phyloP scores from a whole-genome alignment of 2,113 vertebrate species.

The Podarcis muralis region DNA sequence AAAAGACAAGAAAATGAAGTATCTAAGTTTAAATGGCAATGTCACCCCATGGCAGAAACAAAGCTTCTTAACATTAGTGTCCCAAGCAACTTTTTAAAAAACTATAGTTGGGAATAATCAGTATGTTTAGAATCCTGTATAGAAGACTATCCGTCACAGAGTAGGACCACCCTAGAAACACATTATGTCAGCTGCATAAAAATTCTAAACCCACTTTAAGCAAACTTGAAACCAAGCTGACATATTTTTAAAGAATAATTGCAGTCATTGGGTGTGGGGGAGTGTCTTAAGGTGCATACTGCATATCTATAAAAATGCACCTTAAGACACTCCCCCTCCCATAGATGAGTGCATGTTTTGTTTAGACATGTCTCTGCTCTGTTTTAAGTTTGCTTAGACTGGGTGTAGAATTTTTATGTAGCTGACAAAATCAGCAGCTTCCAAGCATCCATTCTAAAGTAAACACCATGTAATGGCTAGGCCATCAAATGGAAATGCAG shows the following conservation, averaged over 20 bases:
- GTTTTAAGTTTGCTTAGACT: not conserved
- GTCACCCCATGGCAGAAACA: not conserved
- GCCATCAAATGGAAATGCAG: slow-evolving; percentile 6
- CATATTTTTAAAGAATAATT: too few species aligned
- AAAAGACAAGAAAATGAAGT: too few species aligned
- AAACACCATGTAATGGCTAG: not conserved
- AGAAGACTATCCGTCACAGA: too few species aligned
- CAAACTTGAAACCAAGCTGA: too few species aligned
- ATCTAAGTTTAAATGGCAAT: not conserved
- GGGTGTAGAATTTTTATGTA: not conserved
- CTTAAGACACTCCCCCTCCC: not conserved
- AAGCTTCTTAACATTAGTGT: not conserved
- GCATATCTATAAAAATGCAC: too few species aligned
- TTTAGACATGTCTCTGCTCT: not conserved
- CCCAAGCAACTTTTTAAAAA: not conserved
- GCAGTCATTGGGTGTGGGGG: too few species aligned
- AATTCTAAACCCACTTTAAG: too few species aligned
- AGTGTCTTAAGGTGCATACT: too few species aligned
- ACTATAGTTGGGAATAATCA: accelerated
- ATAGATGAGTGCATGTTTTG: not conserved
- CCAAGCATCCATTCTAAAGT: slow-evolving; percentile 2
- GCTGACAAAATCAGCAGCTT: slow-evolving; percentile 9
- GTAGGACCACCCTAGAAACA: too few species aligned
- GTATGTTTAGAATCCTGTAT: not conserved
- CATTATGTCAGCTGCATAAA: too few species aligned